Base-by-base conservation (phyloP, 1,140 invertebrate genomes). In the Eriosoma lanigerum region DNA sequence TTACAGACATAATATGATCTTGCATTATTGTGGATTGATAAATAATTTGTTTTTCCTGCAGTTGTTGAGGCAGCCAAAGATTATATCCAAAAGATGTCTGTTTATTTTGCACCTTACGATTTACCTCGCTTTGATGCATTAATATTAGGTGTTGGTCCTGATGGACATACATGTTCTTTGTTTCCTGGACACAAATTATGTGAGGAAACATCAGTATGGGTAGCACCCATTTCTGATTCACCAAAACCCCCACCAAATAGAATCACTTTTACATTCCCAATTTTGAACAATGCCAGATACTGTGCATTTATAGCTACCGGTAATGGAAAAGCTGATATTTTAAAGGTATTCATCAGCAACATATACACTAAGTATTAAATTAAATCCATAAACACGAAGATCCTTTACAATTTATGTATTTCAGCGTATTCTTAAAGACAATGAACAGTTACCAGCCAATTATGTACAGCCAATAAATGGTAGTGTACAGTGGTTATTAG, bases 91-190 rank as follows among this genome's bases (percentile, higher is more conserved):
- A 87, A 93, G 86, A 87, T 93, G 83, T 87, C 86, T 46, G 83
- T 87, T 26, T 89, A 89, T 82, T 93, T 94, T 83, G 85, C 88
- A 78, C 87, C 88, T 19, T 85, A 88, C 44, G 82, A 82, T n/a
- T 83, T 90, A 24, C 95, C 92, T 58, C 86, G 86, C 80, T 97
- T 98, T 87, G 95, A 99, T 86, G 84, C 98, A 21, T 86, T 99
- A 3, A 86, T 99, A 10, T 86, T 99, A 17, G 98, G 98, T 24
- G 92, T 99, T 89, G 98, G 98, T 0, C 97, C 96, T 19, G 98
- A 99, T 88, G 98, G 98, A 1, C 98, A 99, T 85, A 99, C 97
- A 0, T 98, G 97, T 84, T 99, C 97, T 0, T 86, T 99, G 13
- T 99, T 99, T 87, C 98, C 98, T 0, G 90, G 89, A 50, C 96